Evolutionary conservation across 2,797 vertebrate genomes (phyloP), one percentile per base, ranked within the genome.

Genomic region (Acestrorhynchus altus): DNA sequence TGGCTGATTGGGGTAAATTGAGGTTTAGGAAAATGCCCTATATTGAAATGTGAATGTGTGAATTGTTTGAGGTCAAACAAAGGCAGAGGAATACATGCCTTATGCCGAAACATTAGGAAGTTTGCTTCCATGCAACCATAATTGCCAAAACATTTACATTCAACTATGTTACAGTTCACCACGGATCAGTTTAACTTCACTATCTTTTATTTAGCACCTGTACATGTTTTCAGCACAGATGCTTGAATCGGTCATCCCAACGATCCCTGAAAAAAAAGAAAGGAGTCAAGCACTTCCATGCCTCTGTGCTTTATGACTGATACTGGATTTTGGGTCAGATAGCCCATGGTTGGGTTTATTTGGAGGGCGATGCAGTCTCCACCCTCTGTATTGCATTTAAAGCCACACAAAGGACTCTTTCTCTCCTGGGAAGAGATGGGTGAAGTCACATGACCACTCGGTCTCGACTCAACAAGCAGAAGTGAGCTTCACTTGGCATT

Each of bases 381-480:
- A 59, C 66, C 66, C 40, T 44, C 28, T 46, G 56, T 42, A 60
- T 18, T 47, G 60, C 76, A 65, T 71, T 69, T 40, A 72, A 52
- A 56, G 44, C 60, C 75, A 64, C 26, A 82, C 83, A 82, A 84
- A 76, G 65, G 54, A 81, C 76, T 46, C 79, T 79, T 84, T 84
- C 79, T 81, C 59, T 77, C 44, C 42, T 44, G 61, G 8, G 49
- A 42, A n/a, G 52, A 63, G 76, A 72, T 74, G 49, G 54, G 60
- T 61, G 46, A 52, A 46, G 57, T 81, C 76, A 82, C 60, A 71
- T 81, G 79, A 74, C 46, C 61, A 66, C 20, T 74, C 44, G 11
- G 52, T 51, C 31, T 61, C 72, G 72, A 72, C 67, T 52, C 28
- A 42, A 35, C n/a, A 73, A 16, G 46, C n/a, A 66, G 54, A 47